phyloP scores from a whole-genome alignment of 2,888 invertebrate species.

The Pseudanteris insignis region DNA sequence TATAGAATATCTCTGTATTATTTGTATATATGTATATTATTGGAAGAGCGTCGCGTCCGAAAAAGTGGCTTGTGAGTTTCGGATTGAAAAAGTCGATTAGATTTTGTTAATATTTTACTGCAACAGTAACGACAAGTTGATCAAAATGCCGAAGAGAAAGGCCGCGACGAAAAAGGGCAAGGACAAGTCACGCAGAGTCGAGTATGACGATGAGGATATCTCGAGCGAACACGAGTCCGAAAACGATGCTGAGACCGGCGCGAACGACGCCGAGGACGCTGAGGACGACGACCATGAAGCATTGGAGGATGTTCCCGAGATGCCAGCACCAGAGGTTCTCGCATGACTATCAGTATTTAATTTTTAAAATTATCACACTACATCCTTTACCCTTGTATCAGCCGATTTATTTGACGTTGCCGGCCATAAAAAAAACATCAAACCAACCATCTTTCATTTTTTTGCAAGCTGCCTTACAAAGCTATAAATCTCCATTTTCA shows the following conservation, averaged over 20 bases:
- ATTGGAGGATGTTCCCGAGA: constrained; percentile 60
- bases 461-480: no score
- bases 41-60: constrained; percentile 20
- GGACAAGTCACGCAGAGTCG: constrained; percentile 59
- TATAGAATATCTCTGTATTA: constrained; percentile 30
- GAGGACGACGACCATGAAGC: constrained; percentile 57
- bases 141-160: constrained; percentile 59
- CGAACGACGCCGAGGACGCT: constrained; percentile 56
- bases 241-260: constrained; percentile 59
- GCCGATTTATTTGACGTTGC: no score
- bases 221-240: constrained; percentile 64
- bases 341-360: no score
- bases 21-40: constrained; percentile 30
- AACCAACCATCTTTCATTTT: no score
- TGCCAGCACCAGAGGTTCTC: constrained; percentile 64
- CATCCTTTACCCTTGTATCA: no score
- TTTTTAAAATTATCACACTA: no score
- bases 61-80: constrained; percentile 7
- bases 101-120: no score
- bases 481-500: no score
- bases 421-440: no score
- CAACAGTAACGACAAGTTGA: not conserved
- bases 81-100: not conserved
- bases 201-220: constrained; percentile 64
- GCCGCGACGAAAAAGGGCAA: constrained; percentile 55